Conservation (phyloP, 53 echinoderm and acorn worm genomes). For the Zoroaster sp. region DNA sequence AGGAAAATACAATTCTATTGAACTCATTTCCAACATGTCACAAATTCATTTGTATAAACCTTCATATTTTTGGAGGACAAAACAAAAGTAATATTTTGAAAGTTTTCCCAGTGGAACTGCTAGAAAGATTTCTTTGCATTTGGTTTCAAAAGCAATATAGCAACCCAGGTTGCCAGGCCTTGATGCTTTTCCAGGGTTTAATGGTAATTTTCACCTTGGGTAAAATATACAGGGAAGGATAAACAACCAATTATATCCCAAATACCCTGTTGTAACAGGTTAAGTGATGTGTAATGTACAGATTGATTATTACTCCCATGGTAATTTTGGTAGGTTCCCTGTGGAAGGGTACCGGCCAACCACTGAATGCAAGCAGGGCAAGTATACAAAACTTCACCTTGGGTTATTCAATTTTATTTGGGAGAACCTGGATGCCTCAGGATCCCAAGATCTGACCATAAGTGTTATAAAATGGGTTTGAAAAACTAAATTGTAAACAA, state of each 20-base stretch:
- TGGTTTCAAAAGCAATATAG: conserved; percentile 22
- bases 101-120: neutral
- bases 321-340: neutral
- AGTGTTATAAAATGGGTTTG: too few species aligned
- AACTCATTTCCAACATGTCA: too few species aligned
- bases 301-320: conserved; percentile 26
- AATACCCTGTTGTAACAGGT: neutral
- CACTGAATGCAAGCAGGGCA: neutral
- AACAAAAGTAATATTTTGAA: too few species aligned
- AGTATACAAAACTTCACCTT: neutral
- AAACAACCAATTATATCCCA: conserved; percentile 10
- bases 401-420: neutral
- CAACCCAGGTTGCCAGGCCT: conserved; percentile 1
- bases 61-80: too few species aligned
- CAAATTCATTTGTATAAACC: too few species aligned
- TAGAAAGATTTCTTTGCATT: conserved; percentile 2
- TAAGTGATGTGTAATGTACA: conserved; percentile 21
- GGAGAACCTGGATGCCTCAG: neutral
- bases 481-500: too few species aligned
- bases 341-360: neutral
- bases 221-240: conserved; percentile 18
- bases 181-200: neutral
- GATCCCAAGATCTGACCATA: neutral
- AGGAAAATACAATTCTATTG: neutral
- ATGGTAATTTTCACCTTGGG: conserved; percentile 27